Percentiles rank a stretch among this genome's conserved stretches.
Evolutionary conservation across 2,888 invertebrate species (phyloP).

Genomic region (Dryobota labecula): DNA sequence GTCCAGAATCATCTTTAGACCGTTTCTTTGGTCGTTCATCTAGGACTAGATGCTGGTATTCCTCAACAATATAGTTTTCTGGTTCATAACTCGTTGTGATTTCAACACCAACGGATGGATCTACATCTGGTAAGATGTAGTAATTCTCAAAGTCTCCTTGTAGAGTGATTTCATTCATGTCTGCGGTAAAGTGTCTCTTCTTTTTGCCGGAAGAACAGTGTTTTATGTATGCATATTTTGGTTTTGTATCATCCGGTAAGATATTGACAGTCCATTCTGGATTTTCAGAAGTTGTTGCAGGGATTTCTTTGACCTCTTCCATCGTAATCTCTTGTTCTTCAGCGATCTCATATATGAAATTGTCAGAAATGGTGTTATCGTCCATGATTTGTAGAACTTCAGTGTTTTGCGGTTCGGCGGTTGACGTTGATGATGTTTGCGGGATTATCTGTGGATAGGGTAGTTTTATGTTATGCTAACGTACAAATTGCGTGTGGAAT

Average conservation of each 20-base stretch:
- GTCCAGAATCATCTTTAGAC: constrained; percentile 72
- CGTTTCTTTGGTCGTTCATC: constrained; percentile 82
- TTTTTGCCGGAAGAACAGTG: constrained; percentile 83
- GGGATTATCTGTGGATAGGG: constrained; percentile 79
- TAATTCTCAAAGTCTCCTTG: constrained; percentile 87
- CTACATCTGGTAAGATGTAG: constrained; percentile 86
- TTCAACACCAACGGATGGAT: constrained; percentile 85
- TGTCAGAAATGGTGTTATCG: constrained; percentile 79
- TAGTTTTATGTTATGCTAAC: neutral
- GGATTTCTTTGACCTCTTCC: constrained; percentile 85
- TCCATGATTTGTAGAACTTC: constrained; percentile 83
- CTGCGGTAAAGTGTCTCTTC: constrained; percentile 84
- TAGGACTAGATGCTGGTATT: constrained; percentile 82
- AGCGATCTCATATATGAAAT: constrained; percentile 88
- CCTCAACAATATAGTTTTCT: constrained; percentile 84
- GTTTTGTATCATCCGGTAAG: constrained; percentile 80
- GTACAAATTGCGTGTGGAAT: neutral
- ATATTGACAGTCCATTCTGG: constrained; percentile 87
- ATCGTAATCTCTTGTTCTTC: constrained; percentile 87
- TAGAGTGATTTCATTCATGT: constrained; percentile 84
- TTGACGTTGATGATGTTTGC: constrained; percentile 69
- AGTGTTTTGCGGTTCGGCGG: constrained; percentile 56
- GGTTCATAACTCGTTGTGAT: constrained; percentile 86
- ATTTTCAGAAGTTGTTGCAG: constrained; percentile 67
- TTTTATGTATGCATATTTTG: constrained; percentile 86